Conservation (phyloP, 1,140 invertebrate species). For the Aphis gossypii region DNA sequence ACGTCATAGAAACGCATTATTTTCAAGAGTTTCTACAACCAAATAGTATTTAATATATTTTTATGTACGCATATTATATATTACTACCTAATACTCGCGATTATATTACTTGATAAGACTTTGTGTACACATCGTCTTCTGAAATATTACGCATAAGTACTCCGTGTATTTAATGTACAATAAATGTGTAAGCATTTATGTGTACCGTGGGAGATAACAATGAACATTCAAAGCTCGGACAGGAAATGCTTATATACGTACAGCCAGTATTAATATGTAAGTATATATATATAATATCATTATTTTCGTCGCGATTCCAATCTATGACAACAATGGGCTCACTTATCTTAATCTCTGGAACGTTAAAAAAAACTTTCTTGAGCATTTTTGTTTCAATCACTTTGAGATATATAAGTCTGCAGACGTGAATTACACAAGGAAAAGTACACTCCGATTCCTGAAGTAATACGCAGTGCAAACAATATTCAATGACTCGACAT, state of each 20-base stretch:
- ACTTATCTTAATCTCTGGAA: slow-evolving; percentile 22
- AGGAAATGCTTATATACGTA: neutral
- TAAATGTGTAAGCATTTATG: neutral
- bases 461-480: neutral
- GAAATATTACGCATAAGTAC: neutral
- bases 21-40: neutral
- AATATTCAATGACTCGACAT: slow-evolving; percentile 25
- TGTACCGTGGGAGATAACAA: neutral
- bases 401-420: slow-evolving; percentile 30
- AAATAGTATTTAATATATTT: neutral
- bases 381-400: slow-evolving; percentile 14
- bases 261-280: neutral
- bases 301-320: neutral
- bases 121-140: neutral
- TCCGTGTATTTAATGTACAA: neutral
- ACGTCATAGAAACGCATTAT: too few species aligned
- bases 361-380: slow-evolving; percentile 36
- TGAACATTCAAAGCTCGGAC: slow-evolving; percentile 2
- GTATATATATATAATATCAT: neutral
- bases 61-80: neutral
- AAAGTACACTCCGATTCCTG: neutral
- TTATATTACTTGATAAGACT: neutral
- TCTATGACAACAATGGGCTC: slow-evolving; percentile 22
- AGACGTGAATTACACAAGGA: neutral
- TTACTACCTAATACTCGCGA: neutral